These are phyloP conservation scores for Digitonthophagus gazella DNA, from an alignment of 2,888 invertebrate species.

Conservation along the genomic window DNA sequence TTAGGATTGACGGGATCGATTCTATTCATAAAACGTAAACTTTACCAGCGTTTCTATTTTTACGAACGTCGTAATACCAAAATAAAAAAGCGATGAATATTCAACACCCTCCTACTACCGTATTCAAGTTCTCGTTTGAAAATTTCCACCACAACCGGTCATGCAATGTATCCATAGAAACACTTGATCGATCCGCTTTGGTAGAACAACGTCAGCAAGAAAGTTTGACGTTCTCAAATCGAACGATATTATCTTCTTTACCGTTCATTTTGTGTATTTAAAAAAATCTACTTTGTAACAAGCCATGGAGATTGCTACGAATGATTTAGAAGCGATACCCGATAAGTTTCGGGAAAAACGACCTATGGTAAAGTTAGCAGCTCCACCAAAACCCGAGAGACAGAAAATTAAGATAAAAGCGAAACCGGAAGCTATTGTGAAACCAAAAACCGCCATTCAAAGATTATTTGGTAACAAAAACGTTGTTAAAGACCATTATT, in stretches of 20 bases:
- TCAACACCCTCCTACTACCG: neutral
- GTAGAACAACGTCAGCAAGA: neutral
- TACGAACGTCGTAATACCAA: neutral
- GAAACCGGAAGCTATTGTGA: constrained; percentile 25
- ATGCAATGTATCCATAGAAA: neutral
- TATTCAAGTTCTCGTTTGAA: neutral
- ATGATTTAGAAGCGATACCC: neutral
- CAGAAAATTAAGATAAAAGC: constrained; percentile 17
- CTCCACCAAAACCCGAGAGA: neutral
- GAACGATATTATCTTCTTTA: too few relatives aligned
- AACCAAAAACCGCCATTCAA: constrained; percentile 34
- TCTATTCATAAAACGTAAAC: neutral
- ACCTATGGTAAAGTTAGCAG: neutral
- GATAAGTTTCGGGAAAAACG: neutral
- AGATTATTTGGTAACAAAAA: constrained; percentile 36
- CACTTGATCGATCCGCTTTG: neutral
- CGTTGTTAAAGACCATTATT: constrained; percentile 39
- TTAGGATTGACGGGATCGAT: neutral
- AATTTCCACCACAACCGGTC: neutral
- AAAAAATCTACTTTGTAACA: neutral
- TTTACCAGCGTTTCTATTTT: too few relatives aligned
- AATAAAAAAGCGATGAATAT: neutral
- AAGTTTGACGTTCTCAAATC: neutral
- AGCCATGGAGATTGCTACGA: neutral
- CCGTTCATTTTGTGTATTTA: neutral